Conservation (phyloP, 2,113 vertebrate genomes). For the Serilophus lunatus region DNA sequence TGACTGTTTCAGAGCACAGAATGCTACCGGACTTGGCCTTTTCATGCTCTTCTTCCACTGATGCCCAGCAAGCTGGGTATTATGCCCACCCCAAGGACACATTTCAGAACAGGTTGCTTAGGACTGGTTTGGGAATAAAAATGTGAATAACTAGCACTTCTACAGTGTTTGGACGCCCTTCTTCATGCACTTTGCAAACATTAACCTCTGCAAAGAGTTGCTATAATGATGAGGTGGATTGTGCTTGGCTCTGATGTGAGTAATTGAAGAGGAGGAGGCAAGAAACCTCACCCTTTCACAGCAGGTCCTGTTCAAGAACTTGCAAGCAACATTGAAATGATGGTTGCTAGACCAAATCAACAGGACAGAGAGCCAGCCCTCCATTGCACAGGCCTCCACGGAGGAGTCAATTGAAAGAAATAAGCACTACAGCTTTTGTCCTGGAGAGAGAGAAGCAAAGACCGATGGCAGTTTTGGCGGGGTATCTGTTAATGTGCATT, state of each 20-base stretch:
- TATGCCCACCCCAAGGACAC: background rate
- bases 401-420: background rate
- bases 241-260: background rate
- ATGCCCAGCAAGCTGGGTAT: background rate
- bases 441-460: background rate
- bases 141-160: background rate
- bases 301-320: background rate
- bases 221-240: background rate
- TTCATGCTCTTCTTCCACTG: background rate
- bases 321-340: background rate
- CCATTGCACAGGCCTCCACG: background rate
- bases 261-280: background rate
- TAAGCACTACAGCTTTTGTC: background rate
- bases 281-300: background rate
- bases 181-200: constrained; percentile 14
- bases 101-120: background rate
- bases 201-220: constrained; percentile 25
- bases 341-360: background rate
- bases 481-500: background rate
- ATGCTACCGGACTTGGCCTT: background rate
- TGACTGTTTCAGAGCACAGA: background rate
- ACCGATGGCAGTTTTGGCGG: background rate
- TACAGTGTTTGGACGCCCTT: background rate
- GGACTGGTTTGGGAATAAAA: background rate
- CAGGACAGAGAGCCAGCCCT: background rate